Percentiles rank a stretch among this genome's conserved stretches.
Evolutionary conservation across 1,140 invertebrate species (phyloP).

Genomic region (Aphelenchoides fujianensis): DNA sequence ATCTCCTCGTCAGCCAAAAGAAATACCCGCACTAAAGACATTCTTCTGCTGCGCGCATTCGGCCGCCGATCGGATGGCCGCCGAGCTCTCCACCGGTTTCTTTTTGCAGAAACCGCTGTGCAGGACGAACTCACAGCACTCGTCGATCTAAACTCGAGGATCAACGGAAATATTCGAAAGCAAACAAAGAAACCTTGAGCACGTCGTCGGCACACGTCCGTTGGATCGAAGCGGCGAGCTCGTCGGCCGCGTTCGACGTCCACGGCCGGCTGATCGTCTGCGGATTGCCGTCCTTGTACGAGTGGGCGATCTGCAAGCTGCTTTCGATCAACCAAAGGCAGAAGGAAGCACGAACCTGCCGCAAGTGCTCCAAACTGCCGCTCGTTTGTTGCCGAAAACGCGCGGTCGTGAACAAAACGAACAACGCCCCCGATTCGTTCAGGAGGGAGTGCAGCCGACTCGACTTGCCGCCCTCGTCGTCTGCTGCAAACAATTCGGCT

Average conservation of each 20-base stretch:
- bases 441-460: neutral
- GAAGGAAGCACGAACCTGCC: neutral
- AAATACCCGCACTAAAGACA: no score
- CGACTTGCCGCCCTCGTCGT: conserved; percentile 3
- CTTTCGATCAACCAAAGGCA: neutral
- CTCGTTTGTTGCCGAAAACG: neutral
- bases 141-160: neutral
- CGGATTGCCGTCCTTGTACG: no score
- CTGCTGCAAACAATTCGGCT: neutral
- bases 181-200: neutral
- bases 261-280: no score
- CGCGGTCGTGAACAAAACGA: neutral
- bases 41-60: no score
- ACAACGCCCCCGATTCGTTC: neutral
- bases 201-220: neutral
- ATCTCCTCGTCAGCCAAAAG: no score
- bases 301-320: neutral
- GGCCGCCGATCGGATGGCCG: no score
- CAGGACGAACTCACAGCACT: neutral
- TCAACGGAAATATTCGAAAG: neutral
- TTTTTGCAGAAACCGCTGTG: neutral
- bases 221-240: neutral
- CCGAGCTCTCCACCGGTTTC: no score
- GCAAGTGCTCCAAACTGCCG: neutral
- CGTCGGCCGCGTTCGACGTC: neutral